A percentile compares a stretch with the other conserved stretches of the same genome.
These are phyloP conservation scores for Ochropleura plecta DNA, from an alignment of 2,888 invertebrate genomes.

Conservation along the genomic window DNA sequence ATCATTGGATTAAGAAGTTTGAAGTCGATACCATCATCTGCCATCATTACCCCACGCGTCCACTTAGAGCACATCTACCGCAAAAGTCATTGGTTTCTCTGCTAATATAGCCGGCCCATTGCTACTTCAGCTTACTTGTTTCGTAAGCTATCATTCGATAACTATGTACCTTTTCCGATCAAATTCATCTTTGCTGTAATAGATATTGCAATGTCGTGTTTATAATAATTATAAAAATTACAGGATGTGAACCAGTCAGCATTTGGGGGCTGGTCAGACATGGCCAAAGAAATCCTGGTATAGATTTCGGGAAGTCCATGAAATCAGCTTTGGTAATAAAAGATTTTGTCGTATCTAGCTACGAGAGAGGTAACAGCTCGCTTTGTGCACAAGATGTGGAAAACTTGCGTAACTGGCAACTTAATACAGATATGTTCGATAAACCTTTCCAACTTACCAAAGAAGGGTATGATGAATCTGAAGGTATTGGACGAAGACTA, in stretches of 20 bases:
- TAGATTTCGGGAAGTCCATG: slow-evolving; percentile 72
- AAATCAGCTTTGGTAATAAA: slow-evolving; percentile 75
- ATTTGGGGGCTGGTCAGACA: slow-evolving; percentile 82
- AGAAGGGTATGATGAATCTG: slow-evolving; percentile 91
- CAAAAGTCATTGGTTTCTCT: not conserved
- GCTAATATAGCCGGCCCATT: not conserved
- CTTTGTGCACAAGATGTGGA: slow-evolving; percentile 86
- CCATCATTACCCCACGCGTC: not conserved
- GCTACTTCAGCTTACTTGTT: not conserved
- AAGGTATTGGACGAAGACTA: slow-evolving; percentile 89
- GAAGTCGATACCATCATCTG: not conserved
- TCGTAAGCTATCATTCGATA: not conserved
- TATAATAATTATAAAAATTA: not conserved
- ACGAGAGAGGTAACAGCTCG: slow-evolving; percentile 79
- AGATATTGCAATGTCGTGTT: not conserved
- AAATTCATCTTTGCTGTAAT: not conserved
- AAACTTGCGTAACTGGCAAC: slow-evolving; percentile 77
- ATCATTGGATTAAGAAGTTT: not conserved
- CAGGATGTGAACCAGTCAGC: slow-evolving; percentile 83
- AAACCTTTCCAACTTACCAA: slow-evolving; percentile 75
- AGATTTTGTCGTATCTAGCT: slow-evolving; percentile 76
- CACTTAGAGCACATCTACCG: not conserved
- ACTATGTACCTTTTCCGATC: not conserved
- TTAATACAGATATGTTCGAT: slow-evolving; percentile 75
- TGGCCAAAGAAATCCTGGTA: slow-evolving; percentile 80